Evolutionary conservation across 53 echinoderm and acorn worm genomes (phyloP), one percentile per base, ranked within the genome.

Genomic region (Apostichopus leukothele): DNA sequence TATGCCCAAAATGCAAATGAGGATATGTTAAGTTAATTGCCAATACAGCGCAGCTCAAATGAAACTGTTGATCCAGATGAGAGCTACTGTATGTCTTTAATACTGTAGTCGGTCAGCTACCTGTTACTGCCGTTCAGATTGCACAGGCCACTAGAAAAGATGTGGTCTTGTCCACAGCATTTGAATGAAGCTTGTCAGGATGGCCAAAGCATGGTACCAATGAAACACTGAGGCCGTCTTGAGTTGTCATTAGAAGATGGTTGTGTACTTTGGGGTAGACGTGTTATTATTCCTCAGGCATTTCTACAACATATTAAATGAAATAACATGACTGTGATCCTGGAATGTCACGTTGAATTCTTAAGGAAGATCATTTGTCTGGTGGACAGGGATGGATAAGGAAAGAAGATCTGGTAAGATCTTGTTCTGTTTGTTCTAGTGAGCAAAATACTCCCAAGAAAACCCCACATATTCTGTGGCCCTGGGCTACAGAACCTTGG

Each of bases 401-500:
- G 76, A 88, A 76, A 55, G 88, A 88, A 59, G 60, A 88, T 55
- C 25, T 55, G 16, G 76, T 88, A 5, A 75, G 77, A 75, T 22
- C 18, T 5, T 88, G 76, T 88, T 25, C 76, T 53, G 27, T n/a
- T 26, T 88, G 88, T 76, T 9, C 11, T 0, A 59, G 18, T 6
- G 51, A 23, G 6, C 88, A 88, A 59, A 75, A 75, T 60, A 75
- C 60, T n/a, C 88, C 88, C 11, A 18, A n/a, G 20, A 13, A 18
- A 50, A 71, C 5, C 22, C 88, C 88, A 18, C 25, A 54, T 14
- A 13, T 76, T 51, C 59, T 76, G 9, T 88, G 88, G 88, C 76
- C 88, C 53, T 88, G 88, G 87, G 76, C 88, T 25, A 76, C 88
- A 53, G 76, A 88, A 75, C 88, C 88, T 23, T 88, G 88, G 88